Evolutionary conservation across 2,888 invertebrate genomes (phyloP).

Genomic region (Drosophila mimetica): DNA sequence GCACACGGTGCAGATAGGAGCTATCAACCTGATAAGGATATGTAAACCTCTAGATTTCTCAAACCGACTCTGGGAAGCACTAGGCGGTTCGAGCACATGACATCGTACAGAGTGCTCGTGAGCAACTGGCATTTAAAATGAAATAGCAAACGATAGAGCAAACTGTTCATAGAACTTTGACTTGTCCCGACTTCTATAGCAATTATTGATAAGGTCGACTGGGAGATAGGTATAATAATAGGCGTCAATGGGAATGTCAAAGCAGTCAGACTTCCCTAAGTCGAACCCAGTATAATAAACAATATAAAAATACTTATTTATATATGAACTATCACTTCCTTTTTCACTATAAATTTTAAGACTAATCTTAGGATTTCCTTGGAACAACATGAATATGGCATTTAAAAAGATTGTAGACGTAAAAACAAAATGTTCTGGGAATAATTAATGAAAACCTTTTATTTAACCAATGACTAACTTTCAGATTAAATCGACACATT

Average conservation of each 20-base stretch:
- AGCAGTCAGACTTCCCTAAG: no score
- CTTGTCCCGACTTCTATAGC: background rate
- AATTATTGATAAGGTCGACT: constrained; percentile 7
- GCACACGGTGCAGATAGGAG: constrained; percentile 4
- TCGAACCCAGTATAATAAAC: no score
- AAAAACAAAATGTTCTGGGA: background rate
- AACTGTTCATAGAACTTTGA: background rate
- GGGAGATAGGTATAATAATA: background rate
- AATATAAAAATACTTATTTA: no score
- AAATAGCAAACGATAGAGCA: background rate
- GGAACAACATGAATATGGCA: background rate
- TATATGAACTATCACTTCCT: no score
- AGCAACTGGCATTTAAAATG: no score
- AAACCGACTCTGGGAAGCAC: background rate
- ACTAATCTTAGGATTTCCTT: background rate
- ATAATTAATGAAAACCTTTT: background rate
- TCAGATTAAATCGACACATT: no score
- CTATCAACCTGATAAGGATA: constrained; percentile 20
- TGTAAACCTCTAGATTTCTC: background rate
- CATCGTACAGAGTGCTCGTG: background rate
- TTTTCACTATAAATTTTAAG: no score
- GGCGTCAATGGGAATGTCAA: background rate
- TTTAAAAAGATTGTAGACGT: background rate
- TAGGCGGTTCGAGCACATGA: background rate
- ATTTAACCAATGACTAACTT: background rate